These are phyloP conservation scores for Solenodon paradoxus DNA, from an alignment of 2,113 vertebrate genomes.

Conservation along the genomic window DNA sequence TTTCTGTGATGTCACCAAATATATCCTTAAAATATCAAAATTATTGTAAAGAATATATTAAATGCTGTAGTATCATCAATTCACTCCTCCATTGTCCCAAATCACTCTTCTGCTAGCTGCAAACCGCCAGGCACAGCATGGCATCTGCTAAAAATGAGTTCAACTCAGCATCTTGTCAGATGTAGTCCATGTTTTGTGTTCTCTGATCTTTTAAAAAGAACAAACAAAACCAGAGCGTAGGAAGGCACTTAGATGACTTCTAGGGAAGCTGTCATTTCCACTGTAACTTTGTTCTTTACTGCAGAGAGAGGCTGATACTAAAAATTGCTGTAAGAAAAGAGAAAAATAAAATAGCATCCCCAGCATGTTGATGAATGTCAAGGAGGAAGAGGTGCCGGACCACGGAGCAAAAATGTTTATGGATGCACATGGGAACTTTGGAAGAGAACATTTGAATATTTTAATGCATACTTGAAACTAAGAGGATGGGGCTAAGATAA, in stretches of 20 bases:
- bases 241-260: constrained; percentile 54
- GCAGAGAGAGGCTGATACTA: neutral
- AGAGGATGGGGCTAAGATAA: neutral
- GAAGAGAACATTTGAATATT: neutral
- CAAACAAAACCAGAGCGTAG: constrained; percentile 5
- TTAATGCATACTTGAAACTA: neutral
- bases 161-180: constrained; percentile 39
- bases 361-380: constrained; percentile 21
- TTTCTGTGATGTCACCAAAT: neutral
- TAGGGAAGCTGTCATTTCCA: constrained; percentile 54
- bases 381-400: neutral
- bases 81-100: neutral
- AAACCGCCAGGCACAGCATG: constrained; percentile 38
- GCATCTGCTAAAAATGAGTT: constrained; percentile 20
- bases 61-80: neutral
- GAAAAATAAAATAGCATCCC: constrained; percentile 41
- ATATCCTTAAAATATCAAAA: neutral
- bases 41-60: neutral
- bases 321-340: constrained; percentile 22
- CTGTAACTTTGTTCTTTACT: constrained; percentile 45
- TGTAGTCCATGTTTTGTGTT: constrained; percentile 24
- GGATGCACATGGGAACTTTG: neutral
- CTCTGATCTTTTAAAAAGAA: constrained; percentile 66
- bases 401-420: neutral
- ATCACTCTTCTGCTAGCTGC: neutral